Evolutionary conservation across 2,113 vertebrate species (phyloP), one percentile per base, ranked within the genome.

Genomic region (Oreotragus oreotragus): DNA sequence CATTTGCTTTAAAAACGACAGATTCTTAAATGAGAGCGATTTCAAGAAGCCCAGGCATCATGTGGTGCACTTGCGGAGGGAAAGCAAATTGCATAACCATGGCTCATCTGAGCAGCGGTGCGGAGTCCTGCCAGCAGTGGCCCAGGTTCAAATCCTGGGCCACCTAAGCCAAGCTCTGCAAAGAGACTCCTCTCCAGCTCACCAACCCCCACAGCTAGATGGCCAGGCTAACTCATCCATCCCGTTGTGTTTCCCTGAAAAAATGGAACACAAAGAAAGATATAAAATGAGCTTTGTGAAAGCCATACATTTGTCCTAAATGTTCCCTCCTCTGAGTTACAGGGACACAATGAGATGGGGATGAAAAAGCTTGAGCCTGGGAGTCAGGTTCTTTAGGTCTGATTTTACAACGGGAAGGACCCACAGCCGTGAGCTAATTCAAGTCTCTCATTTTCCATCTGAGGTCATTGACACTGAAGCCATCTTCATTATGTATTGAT

Each of bases 121-220:
- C 84, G 85, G 66, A 88, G 2, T 30, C 47, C 88, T 55, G 84
- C 87, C 90, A 91, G 86, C 55, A 23, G 47, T 3, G 15, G 36
- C 60, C 15, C 93, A 93, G 88, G 93, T 97, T 97, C 97, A 96
- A 95, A 87, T 96, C 88, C 93, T 47, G 76, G 58, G 33, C 60
- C 70, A 43, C 57, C 6, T 2, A 33, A 84, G 80, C 51, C 89
- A 87, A 77, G 77, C 64, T 92, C 64, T 81, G 58, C 76, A 87
- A 11, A 93, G 96, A 94, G 79, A 66, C 39, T 36, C 39, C 58
- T 28, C 14, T 95, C 57, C 5, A 84, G 70, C 81, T 81, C 73
- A 57, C 47, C 1, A 27, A 43, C 88, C 53, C 49, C 93, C 8
- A 16, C 17, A 77, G 89, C 28, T 17, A 60, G 43, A 91, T 3